Evolutionary conservation across 2,888 invertebrate genomes (phyloP).

Genomic region (Sepiola atlantica): DNA sequence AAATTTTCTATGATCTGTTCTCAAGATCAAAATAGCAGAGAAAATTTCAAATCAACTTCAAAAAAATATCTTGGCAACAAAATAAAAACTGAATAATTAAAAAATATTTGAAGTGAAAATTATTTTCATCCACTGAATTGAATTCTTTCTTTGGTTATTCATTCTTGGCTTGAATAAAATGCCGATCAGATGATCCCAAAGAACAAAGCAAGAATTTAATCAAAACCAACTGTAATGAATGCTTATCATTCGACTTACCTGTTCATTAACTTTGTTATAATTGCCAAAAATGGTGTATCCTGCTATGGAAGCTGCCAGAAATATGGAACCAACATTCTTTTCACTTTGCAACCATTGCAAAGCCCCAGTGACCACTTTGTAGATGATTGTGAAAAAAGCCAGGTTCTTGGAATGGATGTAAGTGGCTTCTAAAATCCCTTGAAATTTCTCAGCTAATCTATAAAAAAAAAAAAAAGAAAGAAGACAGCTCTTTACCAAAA

Average conservation of each 20-base stretch:
- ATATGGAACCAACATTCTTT: slow-evolving; percentile 70
- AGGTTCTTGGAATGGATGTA: slow-evolving; percentile 76
- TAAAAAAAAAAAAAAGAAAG: not conserved
- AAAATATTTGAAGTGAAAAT: too few relatives aligned
- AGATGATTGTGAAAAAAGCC: slow-evolving; percentile 75
- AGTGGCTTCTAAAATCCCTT: slow-evolving; percentile 74
- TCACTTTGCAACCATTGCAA: slow-evolving; percentile 64
- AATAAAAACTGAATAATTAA: too few relatives aligned
- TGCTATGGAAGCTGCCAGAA: slow-evolving; percentile 74
- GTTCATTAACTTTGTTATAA: slow-evolving; percentile 77
- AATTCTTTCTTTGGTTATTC: too few relatives aligned
- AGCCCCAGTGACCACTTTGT: slow-evolving; percentile 72
- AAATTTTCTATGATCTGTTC: too few relatives aligned
- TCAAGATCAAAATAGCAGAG: too few relatives aligned
- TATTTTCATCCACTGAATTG: too few relatives aligned
- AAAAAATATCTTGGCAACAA: too few relatives aligned
- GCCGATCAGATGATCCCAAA: too few relatives aligned
- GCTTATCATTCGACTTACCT: slow-evolving; percentile 67
- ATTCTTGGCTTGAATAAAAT: too few relatives aligned
- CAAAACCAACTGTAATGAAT: not conserved
- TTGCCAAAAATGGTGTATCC: slow-evolving; percentile 76
- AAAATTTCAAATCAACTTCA: too few relatives aligned
- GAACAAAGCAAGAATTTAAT: too few relatives aligned
- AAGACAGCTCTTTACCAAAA: not conserved
- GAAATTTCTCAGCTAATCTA: slow-evolving; percentile 73